Base-by-base conservation (phyloP, 2,797 vertebrate genomes). In the Coranthus polyacanthus region DNA sequence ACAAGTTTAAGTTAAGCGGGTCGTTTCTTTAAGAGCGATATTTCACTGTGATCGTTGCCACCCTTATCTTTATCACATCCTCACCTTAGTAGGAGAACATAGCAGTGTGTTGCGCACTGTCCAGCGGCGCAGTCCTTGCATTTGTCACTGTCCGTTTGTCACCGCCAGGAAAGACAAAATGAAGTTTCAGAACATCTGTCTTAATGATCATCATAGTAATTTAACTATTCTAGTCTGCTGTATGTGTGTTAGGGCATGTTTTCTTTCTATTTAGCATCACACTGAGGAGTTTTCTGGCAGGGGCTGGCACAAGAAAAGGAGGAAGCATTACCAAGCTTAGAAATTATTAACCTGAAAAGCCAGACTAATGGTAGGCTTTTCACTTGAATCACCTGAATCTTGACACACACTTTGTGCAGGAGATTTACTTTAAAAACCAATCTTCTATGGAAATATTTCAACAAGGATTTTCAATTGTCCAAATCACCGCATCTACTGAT, bases 41-140 rank as follows among this genome's bases (percentile, higher is more conserved):
- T 92, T 92, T 93, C 92, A 93, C 91, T 87, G 78, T 92, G 91
- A 92, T 91, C 2, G 68, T 78, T 82, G 68, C 82, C 89, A 92
- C 88, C 86, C 87, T 90, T 88, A 92, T 92, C 88, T 72, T 81
- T 86, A 75, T 69, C 83, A 65, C 79, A 88, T 88, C 85, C 91
- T 92, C 91, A 92, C 91, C 91, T 92, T 88, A 83, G 88, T 62
- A 92, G 88, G 84, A 91, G 89, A 88, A 92, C 91, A 92, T 86
- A 92, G 91, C 91, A 92, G 91, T 92, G 91, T 86, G 89, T 92
- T 83, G 91, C 82, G 53, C 91, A 92, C 80, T 92, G 89, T 86
- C 91, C 90, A 74, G 89, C 90, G 72, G 75, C 83, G 90, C 91
- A 92, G 91, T 92, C 91, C 90, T 88, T 88, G 90, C 91, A 92